Base-by-base conservation (phyloP, 2,113 vertebrate species). In the Carassius carassius region DNA sequence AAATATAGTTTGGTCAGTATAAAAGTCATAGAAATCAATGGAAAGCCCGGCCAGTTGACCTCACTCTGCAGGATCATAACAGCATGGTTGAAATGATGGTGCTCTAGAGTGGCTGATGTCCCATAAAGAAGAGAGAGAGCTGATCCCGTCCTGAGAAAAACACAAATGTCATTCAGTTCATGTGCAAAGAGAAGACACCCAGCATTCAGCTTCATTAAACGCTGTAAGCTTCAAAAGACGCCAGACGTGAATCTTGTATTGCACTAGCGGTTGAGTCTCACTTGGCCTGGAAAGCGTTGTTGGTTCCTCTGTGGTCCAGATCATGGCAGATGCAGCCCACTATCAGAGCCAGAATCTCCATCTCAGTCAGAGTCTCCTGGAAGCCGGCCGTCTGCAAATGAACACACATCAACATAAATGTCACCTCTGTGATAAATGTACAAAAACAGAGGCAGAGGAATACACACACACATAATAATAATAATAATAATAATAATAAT, bases 41-140 rank as follows among this genome's bases (percentile, higher is more conserved):
- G 35, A 37, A 37, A 37, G 35, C 5, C 35, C 35, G n/a, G n/a
- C n/a, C n/a, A 2, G n/a, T 74, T 84, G 95, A 99, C 98, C 97
- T 99, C 98, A 76, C 98, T 99, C 92, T 99, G 98, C 92, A 99
- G 96, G 94, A 99, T 99, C 98, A 99, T 99, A 91, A 99, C 98
- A 17, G 98, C 98, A 0, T 99, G 98, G 94, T 99, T 99, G 92
- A 99, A 99, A 88, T 99, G 98, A 92, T 99, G 98, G 85, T 99
- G 98, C 90, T 99, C 98, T 91, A 99, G 93, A 2, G 98, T 99
- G 86, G 98, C 98, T 21, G 98, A 99, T 72, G 98, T 99, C 90
- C 98, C 98, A 0, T 99, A 99, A 88, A 99, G 96, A 69, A 99
- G 96, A 91, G 98, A 96, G 58, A 99, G 94, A 60, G 98, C 98